phyloP scores from a whole-genome alignment of 2,888 invertebrate species.

The Hetaerina titia region DNA sequence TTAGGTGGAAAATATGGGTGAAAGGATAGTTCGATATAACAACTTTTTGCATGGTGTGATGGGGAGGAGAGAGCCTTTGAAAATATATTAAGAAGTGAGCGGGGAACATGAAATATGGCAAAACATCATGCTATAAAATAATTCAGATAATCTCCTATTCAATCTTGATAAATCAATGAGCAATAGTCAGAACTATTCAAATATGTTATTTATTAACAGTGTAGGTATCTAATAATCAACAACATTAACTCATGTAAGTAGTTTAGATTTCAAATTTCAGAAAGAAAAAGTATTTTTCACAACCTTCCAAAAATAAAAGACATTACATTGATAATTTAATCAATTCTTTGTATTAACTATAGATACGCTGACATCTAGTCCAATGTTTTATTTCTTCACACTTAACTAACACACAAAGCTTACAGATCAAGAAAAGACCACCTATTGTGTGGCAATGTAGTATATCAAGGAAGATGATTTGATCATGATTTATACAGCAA shows the following conservation, averaged over 20 bases:
- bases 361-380: not conserved
- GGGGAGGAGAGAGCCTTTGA: no score
- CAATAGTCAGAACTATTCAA: conserved; percentile 33
- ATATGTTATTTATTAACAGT: conserved; percentile 44
- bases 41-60: no score
- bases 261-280: conserved; percentile 15
- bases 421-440: not conserved
- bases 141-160: not conserved
- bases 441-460: not conserved
- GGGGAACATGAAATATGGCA: not conserved
- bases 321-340: not conserved
- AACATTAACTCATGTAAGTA: conserved; percentile 38
- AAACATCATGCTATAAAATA: not conserved
- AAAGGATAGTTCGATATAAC: no score
- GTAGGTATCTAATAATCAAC: conserved; percentile 52
- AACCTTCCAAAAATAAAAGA: conserved; percentile 42
- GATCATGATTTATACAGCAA: conserved; percentile 8
- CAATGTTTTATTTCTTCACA: conserved; percentile 28
- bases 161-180: not conserved
- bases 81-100: not conserved
- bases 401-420: conserved; percentile 37
- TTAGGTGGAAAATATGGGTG: no score
- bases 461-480: conserved; percentile 14
- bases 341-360: conserved; percentile 14
- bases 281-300: conserved; percentile 30